Percentiles rank a stretch among this genome's conserved stretches.
Conservation (phyloP, 1,140 invertebrate species). For the Anagrus nilaparvatae region DNA sequence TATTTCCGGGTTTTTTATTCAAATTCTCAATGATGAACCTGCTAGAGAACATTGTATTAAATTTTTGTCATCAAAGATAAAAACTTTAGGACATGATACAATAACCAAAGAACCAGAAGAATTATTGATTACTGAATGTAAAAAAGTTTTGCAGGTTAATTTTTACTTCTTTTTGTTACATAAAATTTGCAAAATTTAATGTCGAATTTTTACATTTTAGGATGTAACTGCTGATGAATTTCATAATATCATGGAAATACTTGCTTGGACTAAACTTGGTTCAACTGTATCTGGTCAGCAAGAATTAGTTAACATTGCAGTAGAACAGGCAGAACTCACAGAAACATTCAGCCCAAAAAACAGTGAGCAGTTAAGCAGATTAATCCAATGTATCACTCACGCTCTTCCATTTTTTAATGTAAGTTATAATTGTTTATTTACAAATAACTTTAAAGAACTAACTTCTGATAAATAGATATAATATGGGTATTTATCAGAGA, state of each 20-base stretch:
- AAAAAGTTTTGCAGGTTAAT: constrained; percentile 70
- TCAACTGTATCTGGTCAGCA: constrained; percentile 74
- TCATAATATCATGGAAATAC: constrained; percentile 75
- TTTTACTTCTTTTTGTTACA: constrained; percentile 2
- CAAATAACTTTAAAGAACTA: constrained; percentile 10
- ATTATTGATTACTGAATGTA: constrained; percentile 71
- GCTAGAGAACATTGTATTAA: constrained; percentile 81
- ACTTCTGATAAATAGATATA: too few relatives aligned
- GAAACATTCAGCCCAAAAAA: constrained; percentile 70
- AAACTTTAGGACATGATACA: constrained; percentile 64
- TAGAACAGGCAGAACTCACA: constrained; percentile 67
- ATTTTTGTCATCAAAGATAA: constrained; percentile 76
- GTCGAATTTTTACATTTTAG: constrained; percentile 36
- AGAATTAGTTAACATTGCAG: constrained; percentile 74
- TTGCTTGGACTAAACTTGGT: constrained; percentile 69
- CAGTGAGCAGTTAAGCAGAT: constrained; percentile 63
- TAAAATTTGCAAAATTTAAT: constrained; percentile 4
- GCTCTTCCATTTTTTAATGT: constrained; percentile 82
- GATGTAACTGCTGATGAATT: constrained; percentile 89
- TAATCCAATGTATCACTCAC: constrained; percentile 76
- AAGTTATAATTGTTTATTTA: constrained; percentile 37
- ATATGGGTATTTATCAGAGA: too few relatives aligned
- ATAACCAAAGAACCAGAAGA: constrained; percentile 82
- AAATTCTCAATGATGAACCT: constrained; percentile 68
- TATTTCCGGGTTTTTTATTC: constrained; percentile 75